These are phyloP conservation scores for Drosophila nigromelanica DNA, from an alignment of 1,140 invertebrate species.

Conservation along the genomic window DNA sequence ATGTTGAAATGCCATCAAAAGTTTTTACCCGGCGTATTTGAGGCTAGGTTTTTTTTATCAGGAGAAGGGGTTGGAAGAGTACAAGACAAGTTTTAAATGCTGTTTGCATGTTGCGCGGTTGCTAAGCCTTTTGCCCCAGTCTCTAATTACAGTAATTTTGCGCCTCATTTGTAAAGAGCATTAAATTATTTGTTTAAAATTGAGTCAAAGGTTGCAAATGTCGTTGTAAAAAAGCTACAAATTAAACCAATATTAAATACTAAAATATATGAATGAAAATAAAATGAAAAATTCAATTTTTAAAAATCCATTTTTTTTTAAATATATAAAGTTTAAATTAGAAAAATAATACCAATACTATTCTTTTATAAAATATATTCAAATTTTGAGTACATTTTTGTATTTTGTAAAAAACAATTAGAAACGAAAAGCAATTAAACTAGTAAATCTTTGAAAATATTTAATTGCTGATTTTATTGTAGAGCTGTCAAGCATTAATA, in stretches of 20 bases:
- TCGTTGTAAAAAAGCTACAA: background rate
- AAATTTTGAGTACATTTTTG: too few species aligned
- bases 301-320: too few species aligned
- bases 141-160: slow-evolving; percentile 66
- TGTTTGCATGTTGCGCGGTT: slow-evolving; percentile 75
- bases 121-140: slow-evolving; percentile 23
- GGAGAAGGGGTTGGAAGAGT: background rate
- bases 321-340: too few species aligned
- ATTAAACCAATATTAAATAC: too few species aligned
- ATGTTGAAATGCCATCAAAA: slow-evolving; percentile 78
- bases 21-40: slow-evolving; percentile 33
- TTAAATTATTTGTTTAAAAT: slow-evolving; percentile 37
- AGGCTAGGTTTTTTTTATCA: background rate
- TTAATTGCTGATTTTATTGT: background rate
- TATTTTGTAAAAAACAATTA: too few species aligned
- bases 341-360: too few species aligned
- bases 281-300: too few species aligned
- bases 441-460: too few species aligned
- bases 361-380: too few species aligned
- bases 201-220: background rate
- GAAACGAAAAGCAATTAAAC: too few species aligned
- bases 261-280: too few species aligned
- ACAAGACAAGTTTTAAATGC: slow-evolving; percentile 78
- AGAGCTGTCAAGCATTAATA: background rate
- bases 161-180: slow-evolving; percentile 49